Evolutionary conservation across 2,113 vertebrate genomes (phyloP).

Genomic region (Dermatemys mawii): DNA sequence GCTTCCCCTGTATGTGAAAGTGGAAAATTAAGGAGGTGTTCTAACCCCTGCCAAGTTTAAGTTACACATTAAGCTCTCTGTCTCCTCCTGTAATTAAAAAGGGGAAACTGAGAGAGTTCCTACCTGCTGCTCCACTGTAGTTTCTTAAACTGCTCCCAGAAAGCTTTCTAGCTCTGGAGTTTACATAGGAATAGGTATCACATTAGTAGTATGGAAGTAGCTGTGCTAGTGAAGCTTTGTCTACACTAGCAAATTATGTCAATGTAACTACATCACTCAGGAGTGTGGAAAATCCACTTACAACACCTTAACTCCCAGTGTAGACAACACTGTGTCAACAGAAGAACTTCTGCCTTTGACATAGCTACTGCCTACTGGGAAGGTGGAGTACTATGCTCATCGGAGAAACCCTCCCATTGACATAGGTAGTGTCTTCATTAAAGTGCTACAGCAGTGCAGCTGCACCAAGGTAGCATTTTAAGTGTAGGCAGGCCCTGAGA

Average conservation of each 20-base stretch:
- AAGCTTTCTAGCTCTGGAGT: background rate
- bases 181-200: background rate
- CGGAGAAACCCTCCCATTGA: no score
- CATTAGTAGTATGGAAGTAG: background rate
- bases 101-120: background rate
- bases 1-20: background rate
- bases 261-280: no score
- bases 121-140: conserved; percentile 1
- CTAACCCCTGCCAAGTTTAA: background rate
- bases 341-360: background rate
- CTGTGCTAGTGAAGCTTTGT: background rate
- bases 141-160: background rate
- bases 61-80: background rate
- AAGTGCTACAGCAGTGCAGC: no score
- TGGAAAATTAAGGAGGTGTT: background rate
- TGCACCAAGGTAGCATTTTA: background rate
- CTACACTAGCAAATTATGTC: background rate
- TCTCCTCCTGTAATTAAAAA: background rate
- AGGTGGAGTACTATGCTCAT: background rate
- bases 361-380: background rate
- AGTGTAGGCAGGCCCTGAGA: background rate
- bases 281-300: background rate
- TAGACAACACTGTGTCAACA: background rate
- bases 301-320: background rate
- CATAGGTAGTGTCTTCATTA: no score